These are phyloP conservation scores for Chloropsis cyanopogon DNA, from an alignment of 2,113 vertebrate genomes.

Conservation along the genomic window DNA sequence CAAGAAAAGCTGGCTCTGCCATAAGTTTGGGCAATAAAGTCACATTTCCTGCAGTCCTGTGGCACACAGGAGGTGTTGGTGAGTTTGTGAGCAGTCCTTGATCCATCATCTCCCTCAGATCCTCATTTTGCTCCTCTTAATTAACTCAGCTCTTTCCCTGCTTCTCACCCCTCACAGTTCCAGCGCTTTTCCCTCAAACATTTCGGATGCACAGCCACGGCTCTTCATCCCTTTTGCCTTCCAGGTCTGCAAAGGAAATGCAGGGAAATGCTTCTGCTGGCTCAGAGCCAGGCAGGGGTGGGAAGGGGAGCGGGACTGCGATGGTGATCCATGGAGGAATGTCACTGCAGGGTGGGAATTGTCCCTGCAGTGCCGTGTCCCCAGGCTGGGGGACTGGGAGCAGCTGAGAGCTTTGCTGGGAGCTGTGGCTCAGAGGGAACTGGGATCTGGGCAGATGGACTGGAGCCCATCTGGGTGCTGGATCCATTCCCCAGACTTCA, in stretches of 20 bases:
- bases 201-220: background rate
- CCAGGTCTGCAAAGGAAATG: background rate
- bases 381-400: background rate
- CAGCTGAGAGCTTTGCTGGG: background rate
- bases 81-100: background rate
- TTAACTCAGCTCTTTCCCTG: background rate
- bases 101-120: background rate
- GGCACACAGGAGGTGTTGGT: background rate
- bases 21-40: background rate
- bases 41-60: background rate
- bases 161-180: background rate
- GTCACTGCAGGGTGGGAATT: fast-evolving
- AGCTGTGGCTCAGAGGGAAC: background rate
- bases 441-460: too few species aligned
- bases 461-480: background rate
- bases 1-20: background rate
- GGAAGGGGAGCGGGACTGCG: background rate
- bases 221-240: background rate
- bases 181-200: background rate
- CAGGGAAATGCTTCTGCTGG: background rate
- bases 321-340: background rate
- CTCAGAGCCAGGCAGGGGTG: background rate
- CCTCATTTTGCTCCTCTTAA: background rate
- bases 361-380: background rate
- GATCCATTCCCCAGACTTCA: background rate